Evolutionary conservation across 2,888 invertebrate genomes (phyloP).

Genomic region (Lobophora halterata): DNA sequence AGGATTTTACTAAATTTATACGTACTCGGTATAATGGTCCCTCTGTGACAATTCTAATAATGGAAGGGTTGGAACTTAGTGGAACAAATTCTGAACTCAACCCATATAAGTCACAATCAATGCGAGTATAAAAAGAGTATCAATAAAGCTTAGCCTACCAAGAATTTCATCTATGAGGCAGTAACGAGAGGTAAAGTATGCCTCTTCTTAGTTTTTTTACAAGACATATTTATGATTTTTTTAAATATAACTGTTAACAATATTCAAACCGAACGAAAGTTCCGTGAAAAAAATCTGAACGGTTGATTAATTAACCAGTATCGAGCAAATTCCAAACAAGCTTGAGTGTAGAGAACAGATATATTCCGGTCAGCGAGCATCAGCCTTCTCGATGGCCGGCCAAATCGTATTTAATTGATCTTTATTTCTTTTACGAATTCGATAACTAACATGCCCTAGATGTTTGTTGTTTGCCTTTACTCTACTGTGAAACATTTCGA

Average conservation of each 20-base stretch:
- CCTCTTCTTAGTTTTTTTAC: conserved; percentile 5
- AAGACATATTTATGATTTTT: too few species aligned
- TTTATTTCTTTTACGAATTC: conserved; percentile 43
- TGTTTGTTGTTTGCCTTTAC: conserved; percentile 23
- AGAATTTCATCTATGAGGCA: conserved; percentile 17
- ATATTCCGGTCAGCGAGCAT: conserved; percentile 56
- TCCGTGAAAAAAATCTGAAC: conserved; percentile 34
- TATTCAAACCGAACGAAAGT: conserved; percentile 11
- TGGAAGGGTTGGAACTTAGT: conserved; percentile 47
- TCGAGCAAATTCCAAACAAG: conserved; percentile 33
- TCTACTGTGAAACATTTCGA: conserved; percentile 20
- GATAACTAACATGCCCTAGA: conserved; percentile 29
- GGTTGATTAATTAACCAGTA: conserved; percentile 42
- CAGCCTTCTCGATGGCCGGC: conserved; percentile 42
- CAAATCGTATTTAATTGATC: conserved; percentile 40
- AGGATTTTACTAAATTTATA: conserved; percentile 49
- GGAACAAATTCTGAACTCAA: conserved; percentile 44
- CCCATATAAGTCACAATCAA: conserved; percentile 57
- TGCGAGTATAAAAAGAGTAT: conserved; percentile 40
- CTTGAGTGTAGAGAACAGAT: conserved; percentile 35
- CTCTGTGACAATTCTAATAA: conserved; percentile 50
- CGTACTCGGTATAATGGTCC: conserved; percentile 48
- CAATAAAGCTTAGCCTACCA: conserved; percentile 34
- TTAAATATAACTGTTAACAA: conserved; percentile 7
- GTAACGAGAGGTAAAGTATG: conserved; percentile 8